Conservation (phyloP, 1,140 invertebrate genomes). For the Battus philenor region DNA sequence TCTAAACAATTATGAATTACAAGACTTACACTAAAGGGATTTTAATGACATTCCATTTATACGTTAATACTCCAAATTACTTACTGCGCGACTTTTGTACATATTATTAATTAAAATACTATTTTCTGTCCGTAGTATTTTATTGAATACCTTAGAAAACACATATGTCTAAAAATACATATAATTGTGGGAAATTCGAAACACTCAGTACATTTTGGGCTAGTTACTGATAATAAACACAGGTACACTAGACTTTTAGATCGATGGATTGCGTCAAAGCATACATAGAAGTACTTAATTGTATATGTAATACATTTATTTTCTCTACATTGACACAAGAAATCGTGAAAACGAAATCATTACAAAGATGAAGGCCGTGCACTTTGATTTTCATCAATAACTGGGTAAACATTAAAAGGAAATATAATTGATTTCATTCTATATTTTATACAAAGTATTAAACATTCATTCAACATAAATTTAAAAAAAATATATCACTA, state of each 20-base stretch:
- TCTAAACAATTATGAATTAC: not conserved
- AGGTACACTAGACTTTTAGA: too few species aligned
- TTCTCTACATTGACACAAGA: too few species aligned
- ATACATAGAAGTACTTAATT: too few species aligned
- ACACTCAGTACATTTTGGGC: conserved; percentile 37
- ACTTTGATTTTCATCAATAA: too few species aligned
- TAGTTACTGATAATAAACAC: conserved; percentile 12
- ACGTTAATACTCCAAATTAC: conserved; percentile 14
- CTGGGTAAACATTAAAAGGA: too few species aligned
- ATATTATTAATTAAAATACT: conserved; percentile 59
- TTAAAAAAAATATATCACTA: conserved; percentile 14
- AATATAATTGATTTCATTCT: too few species aligned
- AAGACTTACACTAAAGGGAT: not conserved
- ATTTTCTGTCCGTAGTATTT: conserved; percentile 57
- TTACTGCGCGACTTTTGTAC: conserved; percentile 41
- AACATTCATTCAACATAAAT: conserved; percentile 11
- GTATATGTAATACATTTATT: too few species aligned
- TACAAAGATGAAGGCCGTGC: too few species aligned
- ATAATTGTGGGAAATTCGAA: conserved; percentile 44
- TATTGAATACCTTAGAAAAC: conserved; percentile 51
- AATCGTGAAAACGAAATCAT: too few species aligned
- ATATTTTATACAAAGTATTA: too few species aligned
- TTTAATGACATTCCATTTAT: conserved; percentile 34
- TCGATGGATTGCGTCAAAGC: too few species aligned
- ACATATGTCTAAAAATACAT: conserved; percentile 59